Percentiles rank a stretch among this genome's conserved stretches.
Conservation (phyloP, 92 coral and sea anemone genomes). For the Scolanthus callimorphus region DNA sequence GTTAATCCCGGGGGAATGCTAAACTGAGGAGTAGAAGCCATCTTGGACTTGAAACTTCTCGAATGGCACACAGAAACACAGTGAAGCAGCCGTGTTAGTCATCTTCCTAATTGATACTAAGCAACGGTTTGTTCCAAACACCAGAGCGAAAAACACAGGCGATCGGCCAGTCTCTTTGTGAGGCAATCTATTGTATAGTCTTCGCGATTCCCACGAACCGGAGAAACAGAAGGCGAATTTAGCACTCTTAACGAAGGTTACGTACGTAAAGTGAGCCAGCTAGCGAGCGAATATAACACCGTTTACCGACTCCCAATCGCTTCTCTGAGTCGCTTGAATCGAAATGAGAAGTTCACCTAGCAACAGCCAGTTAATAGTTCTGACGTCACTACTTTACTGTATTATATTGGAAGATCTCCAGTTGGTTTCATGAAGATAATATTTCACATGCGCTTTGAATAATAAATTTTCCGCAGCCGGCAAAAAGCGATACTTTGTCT, state of each 20-base stretch:
- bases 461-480: no score
- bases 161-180: not conserved
- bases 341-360: conserved; percentile 20
- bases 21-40: conserved; percentile 67
- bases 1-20: conserved; percentile 90
- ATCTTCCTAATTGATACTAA: conserved; percentile 8
- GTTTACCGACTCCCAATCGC: not conserved
- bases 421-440: not conserved
- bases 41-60: conserved; percentile 27
- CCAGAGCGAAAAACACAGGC: not conserved
- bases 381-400: conserved; percentile 24
- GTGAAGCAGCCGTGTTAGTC: not conserved
- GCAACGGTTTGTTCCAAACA: conserved; percentile 33
- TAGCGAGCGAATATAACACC: no score
- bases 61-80: not conserved
- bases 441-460: no score
- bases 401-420: conserved; percentile 1
- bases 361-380: conserved; percentile 19
- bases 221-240: no score
- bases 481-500: no score
- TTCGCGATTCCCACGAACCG: no score
- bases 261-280: no score
- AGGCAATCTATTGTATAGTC: no score
- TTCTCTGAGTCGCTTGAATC: not conserved
- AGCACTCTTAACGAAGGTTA: no score